Evolutionary conservation across 2,797 vertebrate species (phyloP).

Genomic region (Acanthis flammea): DNA sequence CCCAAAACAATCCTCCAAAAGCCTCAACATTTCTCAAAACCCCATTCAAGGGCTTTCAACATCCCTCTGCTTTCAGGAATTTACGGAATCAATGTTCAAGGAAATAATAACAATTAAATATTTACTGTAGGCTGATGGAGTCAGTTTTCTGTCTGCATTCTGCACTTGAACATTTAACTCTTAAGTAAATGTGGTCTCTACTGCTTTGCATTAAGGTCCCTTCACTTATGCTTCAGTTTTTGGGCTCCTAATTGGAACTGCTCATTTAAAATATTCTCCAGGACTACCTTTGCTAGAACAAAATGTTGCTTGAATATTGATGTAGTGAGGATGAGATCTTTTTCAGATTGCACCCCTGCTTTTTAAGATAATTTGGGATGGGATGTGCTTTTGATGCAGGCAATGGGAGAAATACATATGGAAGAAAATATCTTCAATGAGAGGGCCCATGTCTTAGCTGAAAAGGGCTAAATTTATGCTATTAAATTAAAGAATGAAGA

Average conservation of each 20-base stretch:
- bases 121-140: background rate
- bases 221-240: background rate
- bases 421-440: background rate
- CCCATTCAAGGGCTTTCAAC: fast-evolving
- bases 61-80: background rate
- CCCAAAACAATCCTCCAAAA: background rate
- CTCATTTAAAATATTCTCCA: background rate
- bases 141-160: background rate
- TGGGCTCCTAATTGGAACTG: background rate
- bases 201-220: background rate
- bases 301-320: background rate
- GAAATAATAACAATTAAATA: background rate
- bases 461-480: background rate
- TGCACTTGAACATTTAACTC: background rate
- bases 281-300: background rate
- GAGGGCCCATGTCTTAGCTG: background rate
- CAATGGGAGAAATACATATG: background rate
- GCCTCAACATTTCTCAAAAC: background rate
- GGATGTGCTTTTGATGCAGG: background rate
- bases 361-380: background rate
- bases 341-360: background rate
- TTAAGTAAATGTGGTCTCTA: background rate
- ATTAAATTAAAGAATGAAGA: background rate
- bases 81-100: background rate
- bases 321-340: background rate